Percentiles rank a stretch among this genome's conserved stretches.
These are phyloP conservation scores for Dolichomitus sp. DNA, from an alignment of 2,888 invertebrate genomes.

Conservation along the genomic window DNA sequence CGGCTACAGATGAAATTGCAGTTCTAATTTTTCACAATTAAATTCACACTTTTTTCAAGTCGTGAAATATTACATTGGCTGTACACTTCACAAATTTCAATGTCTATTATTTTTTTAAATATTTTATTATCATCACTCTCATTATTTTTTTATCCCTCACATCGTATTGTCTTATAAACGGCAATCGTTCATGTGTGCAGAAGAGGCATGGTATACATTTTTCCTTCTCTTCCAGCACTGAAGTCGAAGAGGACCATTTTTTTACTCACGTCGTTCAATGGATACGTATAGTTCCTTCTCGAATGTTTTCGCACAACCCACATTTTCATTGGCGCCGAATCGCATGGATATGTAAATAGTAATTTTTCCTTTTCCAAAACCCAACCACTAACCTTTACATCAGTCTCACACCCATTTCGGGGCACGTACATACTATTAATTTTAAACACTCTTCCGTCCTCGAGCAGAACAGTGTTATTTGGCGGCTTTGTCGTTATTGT, in stretches of 20 bases:
- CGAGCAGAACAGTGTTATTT: background rate
- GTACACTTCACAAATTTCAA: no score
- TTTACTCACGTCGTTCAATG: background rate
- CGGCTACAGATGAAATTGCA: no score
- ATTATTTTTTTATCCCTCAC: conserved; percentile 10
- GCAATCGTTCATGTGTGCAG: background rate
- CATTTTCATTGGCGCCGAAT: no score
- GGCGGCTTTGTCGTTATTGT: background rate
- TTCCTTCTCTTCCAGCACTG: background rate
- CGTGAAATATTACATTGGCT: no score
- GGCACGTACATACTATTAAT: background rate
- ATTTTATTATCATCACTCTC: background rate
- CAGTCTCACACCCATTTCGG: background rate
- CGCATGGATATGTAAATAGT: conserved; percentile 4
- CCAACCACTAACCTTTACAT: background rate
- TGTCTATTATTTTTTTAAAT: no score
- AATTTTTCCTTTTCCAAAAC: background rate
- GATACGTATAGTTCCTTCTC: conserved; percentile 5
- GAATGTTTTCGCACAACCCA: background rate
- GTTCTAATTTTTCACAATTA: no score
- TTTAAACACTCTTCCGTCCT: background rate
- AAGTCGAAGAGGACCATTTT: conserved; percentile 5
- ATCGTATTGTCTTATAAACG: background rate
- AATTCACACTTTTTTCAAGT: no score
- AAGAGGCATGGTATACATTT: background rate